phyloP scores from a whole-genome alignment of 2,113 vertebrate species.

The Gymnorhina tibicen region DNA sequence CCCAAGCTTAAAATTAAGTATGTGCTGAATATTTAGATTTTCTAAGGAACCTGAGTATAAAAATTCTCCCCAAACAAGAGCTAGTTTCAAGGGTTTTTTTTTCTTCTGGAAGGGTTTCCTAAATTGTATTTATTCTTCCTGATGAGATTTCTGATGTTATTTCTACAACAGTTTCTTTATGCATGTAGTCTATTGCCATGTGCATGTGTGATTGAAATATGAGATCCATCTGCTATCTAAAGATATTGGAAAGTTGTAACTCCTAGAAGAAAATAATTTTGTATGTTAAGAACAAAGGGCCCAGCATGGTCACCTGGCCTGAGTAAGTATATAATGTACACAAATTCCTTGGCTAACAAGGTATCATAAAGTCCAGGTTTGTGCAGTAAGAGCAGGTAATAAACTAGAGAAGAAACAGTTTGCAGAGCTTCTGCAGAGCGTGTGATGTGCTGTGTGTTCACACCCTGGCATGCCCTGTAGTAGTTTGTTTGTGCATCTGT shows the following conservation, averaged over 20 bases:
- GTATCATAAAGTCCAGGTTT: not conserved
- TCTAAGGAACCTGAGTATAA: not conserved
- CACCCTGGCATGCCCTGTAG: not conserved
- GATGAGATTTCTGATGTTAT: not conserved
- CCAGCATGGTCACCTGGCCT: not conserved
- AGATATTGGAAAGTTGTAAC: not conserved
- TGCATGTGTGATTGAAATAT: not conserved
- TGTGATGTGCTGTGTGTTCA: not conserved
- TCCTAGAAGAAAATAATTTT: not conserved
- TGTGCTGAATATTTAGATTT: not conserved
- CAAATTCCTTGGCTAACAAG: not conserved
- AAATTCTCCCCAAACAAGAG: not conserved
- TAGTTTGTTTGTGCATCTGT: not conserved
- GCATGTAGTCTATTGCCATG: not conserved
- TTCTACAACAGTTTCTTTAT: not conserved
- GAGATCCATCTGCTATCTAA: not conserved
- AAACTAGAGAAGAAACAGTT: not conserved
- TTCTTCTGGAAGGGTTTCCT: not conserved
- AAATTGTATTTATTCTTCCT: not conserved
- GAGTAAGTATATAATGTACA: not conserved
- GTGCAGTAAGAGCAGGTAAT: not conserved
- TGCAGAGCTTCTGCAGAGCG: not conserved
- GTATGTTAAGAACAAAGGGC: not conserved
- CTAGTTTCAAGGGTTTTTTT: not conserved
- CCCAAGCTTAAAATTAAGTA: not conserved